Conservation (phyloP, 2,113 vertebrate species). For the Laticauda colubrina region DNA sequence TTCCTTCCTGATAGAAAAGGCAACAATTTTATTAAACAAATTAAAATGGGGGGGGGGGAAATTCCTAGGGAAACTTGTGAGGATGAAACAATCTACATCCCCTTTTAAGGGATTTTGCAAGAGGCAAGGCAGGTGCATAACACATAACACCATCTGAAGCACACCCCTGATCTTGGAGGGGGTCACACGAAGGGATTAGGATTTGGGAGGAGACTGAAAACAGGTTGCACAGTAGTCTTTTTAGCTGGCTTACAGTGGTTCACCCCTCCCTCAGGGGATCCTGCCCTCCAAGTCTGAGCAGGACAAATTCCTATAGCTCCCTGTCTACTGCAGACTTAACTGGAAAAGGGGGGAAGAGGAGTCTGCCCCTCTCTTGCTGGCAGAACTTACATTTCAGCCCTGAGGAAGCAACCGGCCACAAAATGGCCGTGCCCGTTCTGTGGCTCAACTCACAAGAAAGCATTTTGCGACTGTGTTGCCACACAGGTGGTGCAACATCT, state of each 20-base stretch:
- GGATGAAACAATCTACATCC: not conserved
- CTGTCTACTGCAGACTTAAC: not conserved
- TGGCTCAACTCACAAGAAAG: not conserved
- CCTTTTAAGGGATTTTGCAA: not conserved
- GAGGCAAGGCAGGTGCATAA: not conserved
- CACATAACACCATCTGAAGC: not conserved
- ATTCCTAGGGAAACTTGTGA: not conserved
- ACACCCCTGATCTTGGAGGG: not conserved
- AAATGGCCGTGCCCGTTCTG: not conserved
- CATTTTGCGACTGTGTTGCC: not conserved
- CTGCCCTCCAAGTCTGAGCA: not conserved
- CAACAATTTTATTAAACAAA: not conserved
- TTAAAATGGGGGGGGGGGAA: not conserved
- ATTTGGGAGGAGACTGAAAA: not conserved
- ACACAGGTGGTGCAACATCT: not conserved
- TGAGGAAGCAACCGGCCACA: not conserved
- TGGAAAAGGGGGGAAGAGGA: not conserved
- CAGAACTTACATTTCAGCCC: not conserved
- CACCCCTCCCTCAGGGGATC: not conserved
- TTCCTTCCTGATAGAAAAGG: not conserved
- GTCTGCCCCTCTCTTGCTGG: not conserved
- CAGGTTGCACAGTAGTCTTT: not conserved
- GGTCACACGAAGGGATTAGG: not conserved
- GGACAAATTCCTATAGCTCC: not conserved
- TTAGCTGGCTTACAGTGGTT: not conserved